Evolutionary conservation across 2,888 invertebrate species (phyloP).

Genomic region (Alloplasta piceator): DNA sequence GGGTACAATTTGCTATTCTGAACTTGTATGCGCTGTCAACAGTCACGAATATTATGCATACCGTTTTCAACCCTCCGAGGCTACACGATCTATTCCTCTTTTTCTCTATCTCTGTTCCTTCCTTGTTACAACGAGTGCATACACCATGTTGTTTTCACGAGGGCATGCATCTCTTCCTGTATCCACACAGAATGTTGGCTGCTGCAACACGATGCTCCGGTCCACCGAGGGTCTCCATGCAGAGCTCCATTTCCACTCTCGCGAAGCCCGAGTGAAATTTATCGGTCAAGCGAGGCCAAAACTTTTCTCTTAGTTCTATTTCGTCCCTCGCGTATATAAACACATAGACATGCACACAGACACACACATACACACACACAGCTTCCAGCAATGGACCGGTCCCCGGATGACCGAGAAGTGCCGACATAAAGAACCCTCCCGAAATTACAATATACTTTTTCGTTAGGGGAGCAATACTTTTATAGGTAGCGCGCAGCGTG

Average conservation of each 20-base stretch:
- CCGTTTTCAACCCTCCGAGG: too few species aligned
- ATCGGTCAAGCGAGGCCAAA: slow-evolving; percentile 64
- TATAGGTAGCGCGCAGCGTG: slow-evolving; percentile 5
- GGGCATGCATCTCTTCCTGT: slow-evolving; percentile 39
- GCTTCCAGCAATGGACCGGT: slow-evolving; percentile 6
- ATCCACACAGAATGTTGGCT: background rate
- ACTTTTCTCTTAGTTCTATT: slow-evolving; percentile 56
- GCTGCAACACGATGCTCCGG: slow-evolving; percentile 32
- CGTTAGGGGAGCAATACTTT: slow-evolving; percentile 29
- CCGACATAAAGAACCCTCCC: slow-evolving; percentile 33
- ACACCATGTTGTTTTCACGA: slow-evolving; percentile 36
- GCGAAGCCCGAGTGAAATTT: slow-evolving; percentile 58
- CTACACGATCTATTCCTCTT: too few species aligned
- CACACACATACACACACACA: slow-evolving; percentile 3
- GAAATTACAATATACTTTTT: slow-evolving; percentile 53
- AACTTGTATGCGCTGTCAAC: too few species aligned
- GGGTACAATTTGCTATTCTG: too few species aligned
- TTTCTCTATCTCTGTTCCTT: background rate
- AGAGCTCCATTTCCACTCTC: slow-evolving; percentile 16
- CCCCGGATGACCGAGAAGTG: slow-evolving; percentile 34
- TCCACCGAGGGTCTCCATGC: slow-evolving; percentile 44
- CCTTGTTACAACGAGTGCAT: slow-evolving; percentile 10
- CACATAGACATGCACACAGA: background rate
- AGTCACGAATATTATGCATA: too few species aligned
- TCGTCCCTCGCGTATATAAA: slow-evolving; percentile 9